phyloP scores from a whole-genome alignment of 1,140 invertebrate genomes.

The Eubasilissa regina region DNA sequence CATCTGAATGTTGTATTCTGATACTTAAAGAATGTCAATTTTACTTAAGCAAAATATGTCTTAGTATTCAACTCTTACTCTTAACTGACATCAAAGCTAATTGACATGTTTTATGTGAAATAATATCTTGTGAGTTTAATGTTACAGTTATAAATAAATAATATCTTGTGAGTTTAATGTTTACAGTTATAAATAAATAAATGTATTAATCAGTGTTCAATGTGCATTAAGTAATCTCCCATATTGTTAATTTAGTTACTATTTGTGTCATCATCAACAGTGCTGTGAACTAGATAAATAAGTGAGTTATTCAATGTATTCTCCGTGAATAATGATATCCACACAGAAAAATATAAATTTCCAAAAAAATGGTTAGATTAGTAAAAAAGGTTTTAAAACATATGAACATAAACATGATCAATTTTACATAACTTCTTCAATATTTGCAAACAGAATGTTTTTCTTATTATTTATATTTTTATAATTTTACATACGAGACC shows the following conservation, averaged over 20 bases:
- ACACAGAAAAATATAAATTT: too few species aligned
- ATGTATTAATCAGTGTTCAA: constrained; percentile 16
- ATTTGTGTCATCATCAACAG: constrained; percentile 35
- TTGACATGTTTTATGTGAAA: background rate
- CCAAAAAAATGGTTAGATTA: background rate
- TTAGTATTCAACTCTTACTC: background rate
- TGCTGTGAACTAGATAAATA: constrained; percentile 36
- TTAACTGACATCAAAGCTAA: constrained; percentile 4
- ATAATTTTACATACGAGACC: too few species aligned
- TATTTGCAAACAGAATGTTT: too few species aligned
- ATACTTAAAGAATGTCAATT: background rate
- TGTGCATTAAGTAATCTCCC: constrained; percentile 3
- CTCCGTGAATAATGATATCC: too few species aligned
- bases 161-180: background rate
- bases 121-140: background rate
- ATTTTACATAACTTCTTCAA: background rate
- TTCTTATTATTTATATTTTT: too few species aligned
- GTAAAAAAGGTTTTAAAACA: constrained; percentile 9
- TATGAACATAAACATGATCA: background rate
- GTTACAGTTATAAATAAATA: too few species aligned
- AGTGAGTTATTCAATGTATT: background rate
- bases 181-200: constrained; percentile 12
- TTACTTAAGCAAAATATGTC: background rate
- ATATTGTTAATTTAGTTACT: constrained; percentile 29
- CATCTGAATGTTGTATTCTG: background rate